Percentiles rank a stretch among this genome's conserved stretches.
These are phyloP conservation scores for Phataginus tetradactyla DNA, from an alignment of 2,797 vertebrate genomes.

Conservation along the genomic window DNA sequence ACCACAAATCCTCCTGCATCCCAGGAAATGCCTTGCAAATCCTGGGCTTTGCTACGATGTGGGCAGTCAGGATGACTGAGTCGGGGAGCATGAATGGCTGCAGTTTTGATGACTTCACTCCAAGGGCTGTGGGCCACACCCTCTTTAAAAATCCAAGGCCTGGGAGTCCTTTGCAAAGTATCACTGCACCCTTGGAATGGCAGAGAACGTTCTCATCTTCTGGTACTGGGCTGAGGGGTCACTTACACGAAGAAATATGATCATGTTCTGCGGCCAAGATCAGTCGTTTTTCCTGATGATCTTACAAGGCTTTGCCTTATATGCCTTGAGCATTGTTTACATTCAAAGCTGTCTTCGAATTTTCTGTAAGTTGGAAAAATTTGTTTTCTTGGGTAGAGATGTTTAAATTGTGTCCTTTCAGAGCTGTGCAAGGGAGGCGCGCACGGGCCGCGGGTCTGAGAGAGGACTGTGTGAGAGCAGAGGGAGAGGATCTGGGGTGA, in stretches of 20 bases:
- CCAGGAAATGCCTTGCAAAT: constrained; percentile 8
- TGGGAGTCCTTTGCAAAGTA: not conserved
- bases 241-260: not conserved
- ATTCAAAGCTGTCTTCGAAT: not conserved
- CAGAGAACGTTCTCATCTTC: not conserved
- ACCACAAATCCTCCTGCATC: not conserved
- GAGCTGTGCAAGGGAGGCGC: not conserved
- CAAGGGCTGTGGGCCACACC: not conserved
- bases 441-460: not conserved
- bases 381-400: not conserved
- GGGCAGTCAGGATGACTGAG: not conserved
- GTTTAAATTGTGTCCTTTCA: not conserved
- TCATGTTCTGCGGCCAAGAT: not conserved
- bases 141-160: not conserved
- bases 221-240: not conserved
- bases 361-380: not conserved
- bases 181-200: not conserved
- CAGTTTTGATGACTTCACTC: not conserved
- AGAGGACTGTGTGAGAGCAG: not conserved
- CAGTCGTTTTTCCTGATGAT: not conserved
- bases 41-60: not conserved
- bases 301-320: not conserved
- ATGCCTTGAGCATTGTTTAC: not conserved
- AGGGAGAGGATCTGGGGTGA: not conserved
- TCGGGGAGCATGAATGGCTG: not conserved